Evolutionary conservation across 1,140 invertebrate species (phyloP).

Genomic region (Zophobas morio): DNA sequence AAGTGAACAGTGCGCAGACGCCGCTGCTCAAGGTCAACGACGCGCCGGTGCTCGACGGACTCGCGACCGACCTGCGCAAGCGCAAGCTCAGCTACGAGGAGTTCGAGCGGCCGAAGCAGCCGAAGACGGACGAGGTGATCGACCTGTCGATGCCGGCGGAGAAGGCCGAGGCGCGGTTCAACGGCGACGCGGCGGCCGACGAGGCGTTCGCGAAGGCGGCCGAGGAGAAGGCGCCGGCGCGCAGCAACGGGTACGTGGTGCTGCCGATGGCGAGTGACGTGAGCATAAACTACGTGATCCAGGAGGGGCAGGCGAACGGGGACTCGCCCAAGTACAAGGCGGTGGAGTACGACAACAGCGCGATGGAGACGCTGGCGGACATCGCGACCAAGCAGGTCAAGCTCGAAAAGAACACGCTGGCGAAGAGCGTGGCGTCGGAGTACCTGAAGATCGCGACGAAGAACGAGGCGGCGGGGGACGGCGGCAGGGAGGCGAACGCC

Average conservation of each 20-base stretch:
- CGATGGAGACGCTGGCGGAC: slow-evolving; percentile 68
- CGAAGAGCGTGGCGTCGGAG: slow-evolving; percentile 75
- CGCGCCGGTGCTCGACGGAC: slow-evolving; percentile 46
- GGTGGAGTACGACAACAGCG: slow-evolving; percentile 64
- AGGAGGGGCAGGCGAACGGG: background rate
- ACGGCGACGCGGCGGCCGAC: slow-evolving; percentile 1
- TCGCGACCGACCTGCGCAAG: slow-evolving; percentile 55
- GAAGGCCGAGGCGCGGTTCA: slow-evolving; percentile 12
- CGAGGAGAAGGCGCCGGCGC: background rate
- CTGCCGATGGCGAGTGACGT: slow-evolving; percentile 25
- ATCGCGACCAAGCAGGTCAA: slow-evolving; percentile 67
- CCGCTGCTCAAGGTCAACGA: slow-evolving; percentile 60
- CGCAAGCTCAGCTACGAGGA: slow-evolving; percentile 54
- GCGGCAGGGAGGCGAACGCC: slow-evolving; percentile 49
- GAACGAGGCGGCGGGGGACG: slow-evolving; percentile 63
- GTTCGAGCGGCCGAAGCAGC: slow-evolving; percentile 52
- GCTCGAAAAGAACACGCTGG: slow-evolving; percentile 67
- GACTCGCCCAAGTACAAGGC: slow-evolving; percentile 28
- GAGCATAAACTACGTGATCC: slow-evolving; percentile 47
- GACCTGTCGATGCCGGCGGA: slow-evolving; percentile 57
- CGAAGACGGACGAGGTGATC: slow-evolving; percentile 62
- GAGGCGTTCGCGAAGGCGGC: background rate
- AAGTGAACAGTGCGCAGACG: slow-evolving; percentile 44
- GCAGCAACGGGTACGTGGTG: slow-evolving; percentile 35
- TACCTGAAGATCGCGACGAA: slow-evolving; percentile 74